These are phyloP conservation scores for Echinometra lucunter DNA, from an alignment of 53 echinoderm and acorn worm genomes.

Conservation along the genomic window DNA sequence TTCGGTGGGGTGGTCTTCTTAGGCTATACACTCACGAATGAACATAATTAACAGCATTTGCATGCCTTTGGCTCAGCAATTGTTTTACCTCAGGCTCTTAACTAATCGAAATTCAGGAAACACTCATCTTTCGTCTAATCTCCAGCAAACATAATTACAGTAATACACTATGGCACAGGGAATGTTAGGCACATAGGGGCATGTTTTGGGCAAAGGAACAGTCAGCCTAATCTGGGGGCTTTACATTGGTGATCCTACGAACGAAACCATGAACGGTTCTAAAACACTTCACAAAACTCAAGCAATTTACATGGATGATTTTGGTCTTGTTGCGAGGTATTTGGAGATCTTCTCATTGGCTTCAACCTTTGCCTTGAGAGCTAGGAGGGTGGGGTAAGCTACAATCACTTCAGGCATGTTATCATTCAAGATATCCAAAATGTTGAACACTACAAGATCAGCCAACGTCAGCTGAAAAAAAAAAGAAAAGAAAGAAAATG, in stretches of 20 bases:
- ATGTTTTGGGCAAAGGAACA: background rate
- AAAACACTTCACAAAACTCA: no score
- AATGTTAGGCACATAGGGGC: no score
- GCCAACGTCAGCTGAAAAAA: background rate
- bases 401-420: background rate
- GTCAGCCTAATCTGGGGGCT: no score
- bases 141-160: background rate
- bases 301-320: background rate
- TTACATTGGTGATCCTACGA: no score
- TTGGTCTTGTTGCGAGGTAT: constrained; percentile 35
- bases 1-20: no score
- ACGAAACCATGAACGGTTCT: no score
- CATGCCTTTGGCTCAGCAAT: no score
- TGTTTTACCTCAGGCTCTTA: no score
- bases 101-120: no score
- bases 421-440: constrained; percentile 3
- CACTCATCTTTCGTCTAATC: no score
- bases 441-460: constrained; percentile 47
- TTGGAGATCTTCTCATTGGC: constrained; percentile 12
- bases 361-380: constrained; percentile 37
- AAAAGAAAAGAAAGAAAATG: background rate
- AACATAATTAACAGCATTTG: no score
- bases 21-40: no score
- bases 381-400: constrained; percentile 13
- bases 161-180: background rate